phyloP scores from a whole-genome alignment of 2,113 vertebrate genomes.

The Tautogolabrus adspersus region DNA sequence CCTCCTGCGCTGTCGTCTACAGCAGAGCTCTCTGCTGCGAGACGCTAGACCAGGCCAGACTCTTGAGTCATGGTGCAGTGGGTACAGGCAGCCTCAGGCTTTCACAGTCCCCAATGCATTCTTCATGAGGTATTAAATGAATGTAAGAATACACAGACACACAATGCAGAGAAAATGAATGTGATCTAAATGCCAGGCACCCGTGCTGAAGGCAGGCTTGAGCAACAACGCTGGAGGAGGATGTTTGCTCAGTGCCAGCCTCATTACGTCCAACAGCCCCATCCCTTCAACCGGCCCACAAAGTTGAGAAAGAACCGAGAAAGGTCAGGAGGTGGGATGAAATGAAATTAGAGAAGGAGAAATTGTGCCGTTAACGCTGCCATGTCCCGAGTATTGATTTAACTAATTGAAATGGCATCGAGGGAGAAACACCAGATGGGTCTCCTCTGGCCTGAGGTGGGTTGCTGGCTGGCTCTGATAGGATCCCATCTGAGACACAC shows the following conservation, averaged over 20 bases:
- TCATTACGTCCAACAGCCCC: constrained; percentile 80
- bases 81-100: constrained; percentile 62
- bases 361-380: constrained; percentile 65
- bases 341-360: constrained; percentile 78
- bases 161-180: constrained; percentile 72
- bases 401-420: constrained; percentile 84
- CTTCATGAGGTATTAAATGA: constrained; percentile 81
- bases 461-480: constrained; percentile 72
- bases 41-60: constrained; percentile 57
- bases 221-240: constrained; percentile 66
- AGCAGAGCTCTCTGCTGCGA: constrained; percentile 57
- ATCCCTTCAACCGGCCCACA: constrained; percentile 59
- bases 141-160: constrained; percentile 73
- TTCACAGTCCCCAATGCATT: constrained; percentile 71
- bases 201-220: constrained; percentile 55
- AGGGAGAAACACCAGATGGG: constrained; percentile 78
- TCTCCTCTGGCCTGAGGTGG: constrained; percentile 75
- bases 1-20: constrained; percentile 49
- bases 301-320: constrained; percentile 72
- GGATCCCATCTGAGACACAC: constrained; percentile 74
- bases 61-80: constrained; percentile 67
- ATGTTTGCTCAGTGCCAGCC: constrained; percentile 79
- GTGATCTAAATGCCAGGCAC: constrained; percentile 80
- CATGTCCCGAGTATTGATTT: constrained; percentile 78
- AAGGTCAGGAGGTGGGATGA: constrained; percentile 76